Evolutionary conservation across 2,797 vertebrate genomes (phyloP), one percentile per base, ranked within the genome.

Genomic region (Lutjanus campechanus): DNA sequence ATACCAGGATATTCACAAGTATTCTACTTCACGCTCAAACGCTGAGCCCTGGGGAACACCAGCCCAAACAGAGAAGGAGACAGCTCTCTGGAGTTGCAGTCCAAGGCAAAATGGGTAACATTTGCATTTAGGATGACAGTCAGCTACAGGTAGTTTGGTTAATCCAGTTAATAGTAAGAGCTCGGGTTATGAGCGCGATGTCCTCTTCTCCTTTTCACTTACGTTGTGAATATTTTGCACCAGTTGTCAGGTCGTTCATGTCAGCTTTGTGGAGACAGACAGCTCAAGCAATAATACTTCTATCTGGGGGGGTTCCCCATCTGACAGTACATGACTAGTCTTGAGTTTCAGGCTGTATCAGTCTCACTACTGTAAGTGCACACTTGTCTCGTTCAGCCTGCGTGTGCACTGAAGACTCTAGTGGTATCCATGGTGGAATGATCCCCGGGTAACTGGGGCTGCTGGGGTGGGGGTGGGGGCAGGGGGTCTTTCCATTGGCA

Each of bases 141-240:
- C 83, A 83, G 84, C 91, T 90, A 92, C 91, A 93, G 90, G 92
- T 92, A 95, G 88, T 93, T 93, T 91, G 88, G 92, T 95, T 94
- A 92, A 93, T 92, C 87, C 90, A 89, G 92, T 94, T 94, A 93
- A 87, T 85, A 88, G 80, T 68, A 83, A 69, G 36, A 82, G 81
- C 65, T 76, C 64, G 1, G 56, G 83, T 69, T 55, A 22, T 41
- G 68, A 74, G 55, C 54, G 75, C 5, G 29, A 36, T 36, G 29
- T 36, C 29, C 29, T 36, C 78, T 20, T 51, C 53, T 77, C 64
- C 72, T 61, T 72, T 80, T 83, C 56, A 65, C 46, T 58, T 41
- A 9, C 11, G 44, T 58, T 73, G 51, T 62, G 29, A 84, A 60
- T 51, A 81, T 59, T 51, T 79, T 62, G 58, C 77, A 79, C 53